These are phyloP conservation scores for Paramacrobiotus metropolitanus DNA, from an alignment of 1,140 invertebrate genomes.

Conservation along the genomic window DNA sequence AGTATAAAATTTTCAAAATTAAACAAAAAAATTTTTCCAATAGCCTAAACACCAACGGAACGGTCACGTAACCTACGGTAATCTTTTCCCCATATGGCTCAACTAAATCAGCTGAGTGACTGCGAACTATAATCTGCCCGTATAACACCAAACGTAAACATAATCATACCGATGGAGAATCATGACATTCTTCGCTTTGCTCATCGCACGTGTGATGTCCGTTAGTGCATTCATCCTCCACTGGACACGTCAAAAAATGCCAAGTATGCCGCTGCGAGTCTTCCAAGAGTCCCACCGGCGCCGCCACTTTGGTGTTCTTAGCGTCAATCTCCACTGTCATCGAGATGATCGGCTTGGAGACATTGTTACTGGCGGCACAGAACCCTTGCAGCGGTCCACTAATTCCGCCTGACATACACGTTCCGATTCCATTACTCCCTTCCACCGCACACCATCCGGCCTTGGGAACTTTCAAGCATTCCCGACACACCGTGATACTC, in stretches of 20 bases:
- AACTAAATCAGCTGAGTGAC: too few relatives aligned
- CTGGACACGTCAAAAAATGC: conserved; percentile 63
- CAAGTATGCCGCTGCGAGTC: conserved; percentile 25
- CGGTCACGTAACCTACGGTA: too few relatives aligned
- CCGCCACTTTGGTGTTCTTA: too few relatives aligned
- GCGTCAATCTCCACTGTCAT: conserved; percentile 8
- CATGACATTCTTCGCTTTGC: conserved; percentile 56
- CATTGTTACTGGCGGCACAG: conserved; percentile 8
- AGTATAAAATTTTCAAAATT: too few relatives aligned
- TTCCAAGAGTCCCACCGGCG: neutral
- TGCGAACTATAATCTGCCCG: too few relatives aligned
- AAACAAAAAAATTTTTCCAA: too few relatives aligned
- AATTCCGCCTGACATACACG: conserved; percentile 10
- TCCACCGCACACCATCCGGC: neutral
- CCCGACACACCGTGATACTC: neutral
- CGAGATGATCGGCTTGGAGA: conserved; percentile 9
- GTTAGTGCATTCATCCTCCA: conserved; percentile 78
- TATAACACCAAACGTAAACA: neutral
- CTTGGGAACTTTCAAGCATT: neutral
- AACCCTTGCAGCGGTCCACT: conserved; percentile 9
- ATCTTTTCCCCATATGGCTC: too few relatives aligned
- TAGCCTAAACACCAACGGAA: too few relatives aligned
- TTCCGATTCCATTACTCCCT: neutral
- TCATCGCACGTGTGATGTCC: conserved; percentile 66
- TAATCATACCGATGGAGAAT: conserved; percentile 22